phyloP scores from a whole-genome alignment of 2,888 invertebrate genomes.

The Drosophila stalkeri region DNA sequence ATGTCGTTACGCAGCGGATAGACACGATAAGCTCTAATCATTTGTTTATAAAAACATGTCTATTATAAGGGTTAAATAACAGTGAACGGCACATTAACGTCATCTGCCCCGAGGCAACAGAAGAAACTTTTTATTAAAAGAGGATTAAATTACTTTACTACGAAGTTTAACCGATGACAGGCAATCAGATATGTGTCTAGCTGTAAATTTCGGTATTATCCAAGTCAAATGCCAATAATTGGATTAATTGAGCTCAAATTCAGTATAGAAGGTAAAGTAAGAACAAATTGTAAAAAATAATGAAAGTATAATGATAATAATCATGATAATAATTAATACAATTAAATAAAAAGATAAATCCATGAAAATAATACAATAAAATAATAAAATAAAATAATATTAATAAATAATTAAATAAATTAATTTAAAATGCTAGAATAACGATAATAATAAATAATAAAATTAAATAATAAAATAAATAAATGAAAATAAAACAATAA shows the following conservation, averaged over 20 bases:
- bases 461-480: too few species aligned
- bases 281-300: too few species aligned
- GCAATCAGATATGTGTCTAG: not conserved
- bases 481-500: too few species aligned
- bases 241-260: not conserved
- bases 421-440: too few species aligned
- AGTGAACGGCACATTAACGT: not conserved
- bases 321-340: too few species aligned
- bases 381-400: too few species aligned
- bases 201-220: not conserved
- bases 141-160: constrained; percentile 11
- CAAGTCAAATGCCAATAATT: constrained; percentile 2
- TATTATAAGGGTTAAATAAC: constrained; percentile 39
- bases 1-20: constrained; percentile 35
- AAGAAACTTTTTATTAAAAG: constrained; percentile 1
- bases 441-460: too few species aligned
- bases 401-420: too few species aligned
- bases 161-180: constrained; percentile 5
- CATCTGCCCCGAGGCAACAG: constrained; percentile 11
- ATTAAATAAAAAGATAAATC: too few species aligned
- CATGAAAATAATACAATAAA: too few species aligned
- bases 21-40: constrained; percentile 31
- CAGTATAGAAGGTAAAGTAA: too few species aligned
- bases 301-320: too few species aligned
- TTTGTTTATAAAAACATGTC: constrained; percentile 69